Percentiles rank a stretch among this genome's conserved stretches.
Conservation (phyloP, 2,113 vertebrate genomes). For the Indicator indicator region DNA sequence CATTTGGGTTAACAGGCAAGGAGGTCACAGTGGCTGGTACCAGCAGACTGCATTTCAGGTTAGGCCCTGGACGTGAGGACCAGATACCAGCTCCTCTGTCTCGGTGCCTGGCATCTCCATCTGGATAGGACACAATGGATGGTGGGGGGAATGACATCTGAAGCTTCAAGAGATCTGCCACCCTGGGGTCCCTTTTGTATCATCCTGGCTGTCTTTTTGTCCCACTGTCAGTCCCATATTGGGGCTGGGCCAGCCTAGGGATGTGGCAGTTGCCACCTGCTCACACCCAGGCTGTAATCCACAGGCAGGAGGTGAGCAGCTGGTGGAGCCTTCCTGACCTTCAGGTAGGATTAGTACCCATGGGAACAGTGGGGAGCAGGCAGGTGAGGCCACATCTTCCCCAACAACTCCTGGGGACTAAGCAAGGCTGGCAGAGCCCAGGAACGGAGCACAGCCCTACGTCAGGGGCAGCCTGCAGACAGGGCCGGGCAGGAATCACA, state of each 20-base stretch:
- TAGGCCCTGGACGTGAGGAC: neutral
- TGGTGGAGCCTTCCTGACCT: conserved; percentile 71
- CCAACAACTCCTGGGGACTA: neutral
- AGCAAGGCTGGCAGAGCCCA: neutral
- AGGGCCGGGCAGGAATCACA: too few species aligned
- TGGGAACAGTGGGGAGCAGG: conserved; percentile 68
- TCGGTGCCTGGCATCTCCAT: neutral
- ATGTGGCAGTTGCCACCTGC: conserved; percentile 13
- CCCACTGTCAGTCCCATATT: fast-evolving
- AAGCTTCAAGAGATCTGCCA: neutral
- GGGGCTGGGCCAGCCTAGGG: neutral
- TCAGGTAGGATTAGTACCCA: conserved; percentile 80
- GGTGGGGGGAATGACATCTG: neutral
- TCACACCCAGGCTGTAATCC: conserved; percentile 74
- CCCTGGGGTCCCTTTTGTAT: neutral
- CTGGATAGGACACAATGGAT: neutral
- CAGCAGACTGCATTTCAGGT: fast-evolving
- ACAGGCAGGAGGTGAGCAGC: conserved; percentile 63
- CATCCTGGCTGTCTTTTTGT: neutral
- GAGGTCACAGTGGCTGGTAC: neutral
- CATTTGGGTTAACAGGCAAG: neutral
- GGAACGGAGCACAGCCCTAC: neutral
- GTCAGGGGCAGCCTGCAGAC: fast-evolving
- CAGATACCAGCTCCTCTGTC: neutral
- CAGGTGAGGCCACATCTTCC: neutral